Evolutionary conservation across 2,888 invertebrate genomes (phyloP), one percentile per base, ranked within the genome.

Genomic region (Lasioglossum calceatum): DNA sequence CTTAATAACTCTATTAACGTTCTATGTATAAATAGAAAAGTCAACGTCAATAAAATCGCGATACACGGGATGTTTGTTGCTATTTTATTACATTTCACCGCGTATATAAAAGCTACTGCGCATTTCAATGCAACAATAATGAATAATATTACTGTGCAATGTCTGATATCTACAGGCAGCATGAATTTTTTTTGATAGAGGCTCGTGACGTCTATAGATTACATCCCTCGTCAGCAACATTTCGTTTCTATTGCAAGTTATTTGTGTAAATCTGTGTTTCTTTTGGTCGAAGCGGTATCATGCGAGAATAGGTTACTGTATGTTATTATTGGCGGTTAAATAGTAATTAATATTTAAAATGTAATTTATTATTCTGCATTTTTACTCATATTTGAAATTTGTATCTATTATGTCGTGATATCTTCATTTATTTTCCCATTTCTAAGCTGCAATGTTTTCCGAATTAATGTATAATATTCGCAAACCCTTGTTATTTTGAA

Each of bases 61-160:
- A 50, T 23, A 27, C 10, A 0, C 27, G 42, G 23, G 27, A 42
- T 4, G 10, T 74, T 39, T 58, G 2, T 32, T 54, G 39, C 23
- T 39, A 50, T 75, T 70, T 72, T 54, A 47, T 47, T 79, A 39
- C 50, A 71, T 58, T 73, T 74, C 27, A 74, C 72, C 75, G 54
- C 12, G 2, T 71, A 71, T 27, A 39, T 58, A 71, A 36, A 58
- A 19, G 67, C 23, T 84, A 84, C 75, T 88, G 61, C 87, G 87
- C 72, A 88, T 88, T 87, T 83, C 50, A 39, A 14, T n/a, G 58
- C n/a, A 74, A 47, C 16, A 58, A 67, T 64, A 50, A 75, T 27
- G 71, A 58, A 42, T 71, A 64, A 71, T 81, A 14, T 7, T 2
- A 39, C 14, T 71, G 23, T 77, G 54, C 70, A 27, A 44, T 78